A percentile compares a stretch with the other conserved stretches of the same genome.
Conservation (phyloP, 2,888 invertebrate genomes). For the Latheticus oryzae region DNA sequence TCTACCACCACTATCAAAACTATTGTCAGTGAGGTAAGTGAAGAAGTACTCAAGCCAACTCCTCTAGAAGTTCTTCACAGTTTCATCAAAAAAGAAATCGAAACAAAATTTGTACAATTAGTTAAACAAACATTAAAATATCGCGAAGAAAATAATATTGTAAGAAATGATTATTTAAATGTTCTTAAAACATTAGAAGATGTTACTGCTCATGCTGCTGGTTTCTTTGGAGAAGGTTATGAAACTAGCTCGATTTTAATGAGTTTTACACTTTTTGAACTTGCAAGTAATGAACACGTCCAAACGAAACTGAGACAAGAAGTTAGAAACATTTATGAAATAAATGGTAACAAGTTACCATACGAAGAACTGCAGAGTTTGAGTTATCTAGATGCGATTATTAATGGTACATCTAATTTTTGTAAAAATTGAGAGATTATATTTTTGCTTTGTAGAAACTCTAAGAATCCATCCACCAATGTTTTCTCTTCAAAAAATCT, state of each 20-base stretch:
- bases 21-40: slow-evolving; percentile 45
- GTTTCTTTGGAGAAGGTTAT: slow-evolving; percentile 69
- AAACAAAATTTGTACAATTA: slow-evolving; percentile 56
- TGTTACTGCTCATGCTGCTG: slow-evolving; percentile 68
- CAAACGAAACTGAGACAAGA: slow-evolving; percentile 66
- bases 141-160: slow-evolving; percentile 60
- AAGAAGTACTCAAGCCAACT: slow-evolving; percentile 58
- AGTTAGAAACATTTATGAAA: slow-evolving; percentile 54
- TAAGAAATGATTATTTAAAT: slow-evolving; percentile 65
- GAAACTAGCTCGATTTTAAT: slow-evolving; percentile 68
- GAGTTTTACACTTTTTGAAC: slow-evolving; percentile 65
- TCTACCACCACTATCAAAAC: slow-evolving; percentile 36
- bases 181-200: slow-evolving; percentile 62
- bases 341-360: slow-evolving; percentile 58
- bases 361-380: slow-evolving; percentile 65
- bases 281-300: slow-evolving; percentile 65
- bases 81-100: slow-evolving; percentile 48
- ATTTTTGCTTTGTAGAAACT: slow-evolving; percentile 41
- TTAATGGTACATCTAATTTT: slow-evolving; percentile 53
- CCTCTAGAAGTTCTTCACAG: slow-evolving; percentile 45
- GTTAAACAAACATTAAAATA: slow-evolving; percentile 60
- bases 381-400: slow-evolving; percentile 65
- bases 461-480: slow-evolving; percentile 51
- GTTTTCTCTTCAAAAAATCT: slow-evolving; percentile 44
- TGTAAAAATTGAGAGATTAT: background rate